Percentiles rank a stretch among this genome's conserved stretches.
These are phyloP conservation scores for Formica selysi DNA, from an alignment of 1,140 invertebrate species.

Conservation along the genomic window DNA sequence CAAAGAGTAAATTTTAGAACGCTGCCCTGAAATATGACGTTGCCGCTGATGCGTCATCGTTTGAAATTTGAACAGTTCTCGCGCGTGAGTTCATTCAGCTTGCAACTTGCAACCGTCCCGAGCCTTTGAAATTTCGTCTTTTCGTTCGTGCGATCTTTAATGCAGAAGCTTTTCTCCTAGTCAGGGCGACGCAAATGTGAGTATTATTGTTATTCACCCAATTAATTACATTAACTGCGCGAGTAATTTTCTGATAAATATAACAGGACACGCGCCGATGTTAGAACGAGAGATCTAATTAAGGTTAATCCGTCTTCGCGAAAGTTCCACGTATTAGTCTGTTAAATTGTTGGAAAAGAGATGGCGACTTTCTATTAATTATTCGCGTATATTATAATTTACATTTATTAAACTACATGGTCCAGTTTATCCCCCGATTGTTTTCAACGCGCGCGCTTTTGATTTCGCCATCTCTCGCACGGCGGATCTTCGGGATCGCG, in stretches of 20 bases:
- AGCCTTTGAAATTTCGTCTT: neutral
- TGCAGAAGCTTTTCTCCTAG: neutral
- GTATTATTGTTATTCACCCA: conserved; percentile 12
- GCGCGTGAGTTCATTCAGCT: neutral
- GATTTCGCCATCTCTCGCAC: neutral
- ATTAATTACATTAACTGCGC: neutral
- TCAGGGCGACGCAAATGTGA: neutral
- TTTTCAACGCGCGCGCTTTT: neutral
- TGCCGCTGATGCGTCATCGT: neutral
- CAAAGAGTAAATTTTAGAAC: too few relatives aligned
- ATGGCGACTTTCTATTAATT: neutral
- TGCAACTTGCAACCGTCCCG: neutral
- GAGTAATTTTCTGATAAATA: neutral
- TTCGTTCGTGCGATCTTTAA: neutral
- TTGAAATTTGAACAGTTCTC: neutral
- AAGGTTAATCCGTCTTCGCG: neutral
- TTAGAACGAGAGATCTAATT: neutral
- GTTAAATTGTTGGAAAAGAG: neutral
- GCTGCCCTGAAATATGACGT: neutral
- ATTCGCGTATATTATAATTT: neutral
- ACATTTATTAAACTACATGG: neutral
- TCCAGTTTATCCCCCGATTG: neutral
- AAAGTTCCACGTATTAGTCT: neutral
- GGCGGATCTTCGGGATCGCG: neutral
- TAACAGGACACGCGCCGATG: neutral